Evolutionary conservation across 53 echinoderm and acorn worm species (phyloP).

Genomic region (Mesocentrotus franciscanus): DNA sequence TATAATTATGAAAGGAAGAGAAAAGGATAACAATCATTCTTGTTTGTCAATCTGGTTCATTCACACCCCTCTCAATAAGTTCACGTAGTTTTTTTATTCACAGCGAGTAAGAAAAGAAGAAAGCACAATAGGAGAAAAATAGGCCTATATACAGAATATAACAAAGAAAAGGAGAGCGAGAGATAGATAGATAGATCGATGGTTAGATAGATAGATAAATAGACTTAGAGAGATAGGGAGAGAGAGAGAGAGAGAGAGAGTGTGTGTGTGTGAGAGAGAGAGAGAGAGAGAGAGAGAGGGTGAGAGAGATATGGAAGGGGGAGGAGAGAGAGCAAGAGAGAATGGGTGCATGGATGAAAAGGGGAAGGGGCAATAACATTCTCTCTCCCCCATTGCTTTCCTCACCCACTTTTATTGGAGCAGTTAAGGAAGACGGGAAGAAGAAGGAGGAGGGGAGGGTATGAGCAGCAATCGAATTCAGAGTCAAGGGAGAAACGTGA

Average conservation of each 20-base stretch:
- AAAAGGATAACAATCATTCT: too few relatives aligned
- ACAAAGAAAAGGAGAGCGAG: background rate
- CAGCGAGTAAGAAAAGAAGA: too few relatives aligned
- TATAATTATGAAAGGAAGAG: too few relatives aligned
- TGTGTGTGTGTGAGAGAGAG: background rate
- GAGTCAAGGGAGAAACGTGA: constrained; percentile 62
- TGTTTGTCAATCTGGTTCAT: too few relatives aligned
- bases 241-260: background rate
- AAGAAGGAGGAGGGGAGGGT: background rate
- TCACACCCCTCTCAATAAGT: too few relatives aligned
- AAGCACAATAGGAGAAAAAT: too few relatives aligned
- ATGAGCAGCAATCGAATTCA: constrained; percentile 45
- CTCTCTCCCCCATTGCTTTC: background rate
- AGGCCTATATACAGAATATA: background rate
- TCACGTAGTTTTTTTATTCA: too few relatives aligned
- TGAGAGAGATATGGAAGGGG: background rate
- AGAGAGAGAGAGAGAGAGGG: background rate
- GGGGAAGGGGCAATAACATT: background rate
- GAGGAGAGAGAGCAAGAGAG: background rate
- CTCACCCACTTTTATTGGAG: background rate
- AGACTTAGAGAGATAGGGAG: background rate
- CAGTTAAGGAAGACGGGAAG: background rate
- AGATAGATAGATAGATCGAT: background rate
- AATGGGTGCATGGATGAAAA: background rate
- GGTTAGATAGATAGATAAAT: background rate